Conservation (phyloP, 2,113 vertebrate genomes). For the Anser brachyrhynchus region DNA sequence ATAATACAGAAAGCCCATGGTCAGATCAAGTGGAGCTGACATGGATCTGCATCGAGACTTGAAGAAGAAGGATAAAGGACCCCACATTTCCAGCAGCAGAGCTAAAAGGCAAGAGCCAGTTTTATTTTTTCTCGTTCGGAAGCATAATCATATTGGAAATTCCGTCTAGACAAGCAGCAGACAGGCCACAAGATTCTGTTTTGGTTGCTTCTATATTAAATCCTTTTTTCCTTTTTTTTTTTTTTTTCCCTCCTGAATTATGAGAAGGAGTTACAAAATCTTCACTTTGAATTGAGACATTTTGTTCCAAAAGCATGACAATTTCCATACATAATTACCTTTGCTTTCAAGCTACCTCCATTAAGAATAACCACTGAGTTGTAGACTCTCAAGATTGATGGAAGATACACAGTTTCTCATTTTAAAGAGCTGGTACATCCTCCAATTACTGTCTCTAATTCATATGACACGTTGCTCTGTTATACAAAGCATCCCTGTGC, state of each 20-base stretch:
- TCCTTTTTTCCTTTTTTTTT: not conserved
- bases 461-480: not conserved
- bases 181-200: not conserved
- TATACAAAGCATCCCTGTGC: not conserved
- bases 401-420: not conserved
- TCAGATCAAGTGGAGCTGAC: not conserved
- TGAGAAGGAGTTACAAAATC: not conserved
- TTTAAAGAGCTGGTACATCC: not conserved
- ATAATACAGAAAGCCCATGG: not conserved
- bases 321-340: not conserved
- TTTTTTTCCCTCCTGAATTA: not conserved
- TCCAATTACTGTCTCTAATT: not conserved
- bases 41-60: not conserved
- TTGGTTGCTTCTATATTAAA: not conserved
- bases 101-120: not conserved
- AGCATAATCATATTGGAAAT: not conserved
- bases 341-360: not conserved
- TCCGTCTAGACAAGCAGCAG: not conserved
- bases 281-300: not conserved
- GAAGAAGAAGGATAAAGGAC: not conserved
- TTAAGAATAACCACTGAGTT: not conserved
- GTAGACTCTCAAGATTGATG: not conserved
- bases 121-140: not conserved
- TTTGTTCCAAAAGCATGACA: not conserved
- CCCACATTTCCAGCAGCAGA: not conserved